Evolutionary conservation across 2,797 vertebrate genomes (phyloP).

Genomic region (Botia almorhae): DNA sequence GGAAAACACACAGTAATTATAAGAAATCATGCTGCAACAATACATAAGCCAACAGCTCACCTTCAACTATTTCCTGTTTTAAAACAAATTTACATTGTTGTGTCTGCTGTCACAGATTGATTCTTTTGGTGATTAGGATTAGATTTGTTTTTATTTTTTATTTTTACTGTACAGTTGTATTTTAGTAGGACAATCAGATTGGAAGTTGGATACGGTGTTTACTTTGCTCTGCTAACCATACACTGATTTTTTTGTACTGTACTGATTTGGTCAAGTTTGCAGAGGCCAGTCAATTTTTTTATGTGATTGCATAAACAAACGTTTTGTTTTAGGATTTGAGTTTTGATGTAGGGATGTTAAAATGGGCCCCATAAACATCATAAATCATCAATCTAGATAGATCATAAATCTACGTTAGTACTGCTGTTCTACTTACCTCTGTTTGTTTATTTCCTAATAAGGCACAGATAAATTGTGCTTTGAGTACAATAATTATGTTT

Average conservation of each 20-base stretch:
- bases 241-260: neutral
- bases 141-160: neutral
- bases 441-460: neutral
- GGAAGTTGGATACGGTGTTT: neutral
- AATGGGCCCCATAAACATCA: neutral
- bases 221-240: neutral
- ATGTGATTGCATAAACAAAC: constrained; percentile 38
- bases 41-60: neutral
- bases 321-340: neutral
- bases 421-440: neutral
- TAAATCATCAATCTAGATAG: too few relatives aligned
- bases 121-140: neutral
- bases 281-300: constrained; percentile 11
- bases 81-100: neutral
- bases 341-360: neutral
- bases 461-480: neutral
- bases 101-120: neutral
- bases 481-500: constrained; percentile 26
- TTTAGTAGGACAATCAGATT: too few relatives aligned
- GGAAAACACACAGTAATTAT: neutral
- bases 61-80: neutral
- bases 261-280: neutral
- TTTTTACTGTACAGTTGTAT: too few relatives aligned
- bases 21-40: neutral
- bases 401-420: too few relatives aligned